Percentiles rank a stretch among this genome's conserved stretches.
Conservation (phyloP, 1,140 invertebrate genomes). For the Leptinotarsa undecemlineata region DNA sequence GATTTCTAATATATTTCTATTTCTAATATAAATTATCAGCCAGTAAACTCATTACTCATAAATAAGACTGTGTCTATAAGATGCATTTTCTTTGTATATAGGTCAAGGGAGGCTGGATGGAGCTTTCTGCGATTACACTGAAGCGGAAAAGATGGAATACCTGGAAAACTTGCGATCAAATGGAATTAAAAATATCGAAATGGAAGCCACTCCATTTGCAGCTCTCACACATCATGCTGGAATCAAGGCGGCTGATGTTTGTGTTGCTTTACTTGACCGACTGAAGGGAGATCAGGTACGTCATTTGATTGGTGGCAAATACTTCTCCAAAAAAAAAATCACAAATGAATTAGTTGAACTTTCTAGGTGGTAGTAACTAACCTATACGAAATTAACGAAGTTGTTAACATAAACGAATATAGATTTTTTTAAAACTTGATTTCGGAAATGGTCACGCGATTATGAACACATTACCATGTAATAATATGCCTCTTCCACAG, state of each 20-base stretch:
- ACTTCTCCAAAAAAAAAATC: no score
- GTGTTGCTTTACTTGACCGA: constrained; percentile 91
- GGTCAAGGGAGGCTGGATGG: constrained; percentile 93
- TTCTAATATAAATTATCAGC: no score
- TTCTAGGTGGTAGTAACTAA: no score
- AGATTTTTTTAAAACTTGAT: no score
- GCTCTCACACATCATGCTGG: constrained; percentile 93
- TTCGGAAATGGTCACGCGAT: no score
- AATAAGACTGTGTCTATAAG: neutral
- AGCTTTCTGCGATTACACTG: constrained; percentile 93
- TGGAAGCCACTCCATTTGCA: constrained; percentile 93
- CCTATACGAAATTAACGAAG: no score
- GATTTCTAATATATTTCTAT: no score
- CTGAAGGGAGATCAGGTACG: constrained; percentile 91
- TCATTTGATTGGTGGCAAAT: neutral
- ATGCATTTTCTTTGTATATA: constrained; percentile 37
- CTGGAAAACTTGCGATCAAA: constrained; percentile 74
- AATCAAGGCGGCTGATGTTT: constrained; percentile 89
- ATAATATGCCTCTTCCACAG: no score
- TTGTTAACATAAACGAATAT: no score
- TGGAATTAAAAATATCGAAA: constrained; percentile 95
- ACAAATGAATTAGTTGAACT: no score
- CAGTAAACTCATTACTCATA: no score
- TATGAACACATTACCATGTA: no score
- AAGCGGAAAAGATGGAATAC: constrained; percentile 88